Percentiles rank a stretch among this genome's conserved stretches.
These are phyloP conservation scores for Xiphorhynchus erythropygius DNA, from an alignment of 2,797 vertebrate species.

Conservation along the genomic window DNA sequence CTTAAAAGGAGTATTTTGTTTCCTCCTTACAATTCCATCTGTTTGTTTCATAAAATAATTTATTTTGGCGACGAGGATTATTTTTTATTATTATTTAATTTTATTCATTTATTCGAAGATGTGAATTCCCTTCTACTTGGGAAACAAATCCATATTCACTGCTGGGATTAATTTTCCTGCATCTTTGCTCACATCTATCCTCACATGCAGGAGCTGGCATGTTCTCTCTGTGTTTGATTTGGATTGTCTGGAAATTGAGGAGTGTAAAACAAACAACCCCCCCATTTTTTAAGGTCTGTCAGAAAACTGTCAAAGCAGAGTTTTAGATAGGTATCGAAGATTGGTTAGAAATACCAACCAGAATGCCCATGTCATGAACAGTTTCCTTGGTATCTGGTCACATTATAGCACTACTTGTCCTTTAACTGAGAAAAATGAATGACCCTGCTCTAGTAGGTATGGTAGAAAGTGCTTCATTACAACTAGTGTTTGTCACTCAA, in stretches of 20 bases:
- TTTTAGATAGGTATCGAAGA: neutral
- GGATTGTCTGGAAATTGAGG: neutral
- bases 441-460: neutral
- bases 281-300: neutral
- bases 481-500: neutral
- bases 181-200: neutral
- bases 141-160: neutral
- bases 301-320: neutral
- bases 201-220: neutral
- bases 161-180: neutral
- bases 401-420: neutral
- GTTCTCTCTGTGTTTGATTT: neutral
- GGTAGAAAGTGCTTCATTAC: neutral
- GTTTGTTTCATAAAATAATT: constrained; percentile 6
- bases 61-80: constrained; percentile 10
- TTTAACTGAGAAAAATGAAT: neutral
- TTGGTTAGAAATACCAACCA: neutral
- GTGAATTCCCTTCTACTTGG: constrained; percentile 12
- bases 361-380: neutral
- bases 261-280: neutral
- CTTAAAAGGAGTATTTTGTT: neutral
- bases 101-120: constrained; percentile 32
- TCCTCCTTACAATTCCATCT: neutral
- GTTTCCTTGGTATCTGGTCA: neutral
- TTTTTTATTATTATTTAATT: constrained; percentile 17